Base-by-base conservation (phyloP, 2,113 vertebrate genomes). In the Ictidomys tridecemlineatus region DNA sequence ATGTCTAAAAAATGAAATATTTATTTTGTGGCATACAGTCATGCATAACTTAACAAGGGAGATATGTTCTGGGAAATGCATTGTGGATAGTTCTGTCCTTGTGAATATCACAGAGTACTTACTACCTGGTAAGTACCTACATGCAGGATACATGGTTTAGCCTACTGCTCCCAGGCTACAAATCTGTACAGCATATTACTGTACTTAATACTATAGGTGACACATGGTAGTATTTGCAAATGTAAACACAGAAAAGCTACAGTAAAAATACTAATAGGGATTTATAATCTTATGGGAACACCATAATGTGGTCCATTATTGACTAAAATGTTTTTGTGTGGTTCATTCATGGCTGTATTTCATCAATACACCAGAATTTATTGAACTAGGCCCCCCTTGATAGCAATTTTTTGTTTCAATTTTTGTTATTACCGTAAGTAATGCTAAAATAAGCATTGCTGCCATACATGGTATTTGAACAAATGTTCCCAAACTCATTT, bases 351-450 rank as follows among this genome's bases (percentile, higher is more conserved):
- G 65, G 42, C 28, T 11, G 17, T 20, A 32, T 58, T 67, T 37
- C 4, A 28, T 45, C 20, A 24, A 83, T 67, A 87, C 1, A 30
- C 6, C n/a, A 74, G 53, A 72, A 73, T 48, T 61, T 34, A 63
- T 73, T 61, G 32, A 85, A 22, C 34, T 2, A 89, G 14, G 61
- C 1, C 24, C 63, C 17, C 42, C 26, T 76, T 30, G n/a, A 48
- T 67, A 18, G 48, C 58, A 86, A 28, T 69, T 37, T 74, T 45
- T 77, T 56, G 16, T 8, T 63, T 20, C 17, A 89, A 45, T 30
- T 85, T 84, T 70, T 93, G 22, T 93, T 86, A 70, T 67, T 77
- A 83, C 61, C 69, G 69, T 30, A 67, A 82, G 17, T 58, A 93
- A 83, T 37, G 37, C 56, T 87, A 39, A 73, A 94, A 63, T 51